These are phyloP conservation scores for Latrodectus geometricus DNA, from an alignment of 1,140 invertebrate species.

Conservation along the genomic window DNA sequence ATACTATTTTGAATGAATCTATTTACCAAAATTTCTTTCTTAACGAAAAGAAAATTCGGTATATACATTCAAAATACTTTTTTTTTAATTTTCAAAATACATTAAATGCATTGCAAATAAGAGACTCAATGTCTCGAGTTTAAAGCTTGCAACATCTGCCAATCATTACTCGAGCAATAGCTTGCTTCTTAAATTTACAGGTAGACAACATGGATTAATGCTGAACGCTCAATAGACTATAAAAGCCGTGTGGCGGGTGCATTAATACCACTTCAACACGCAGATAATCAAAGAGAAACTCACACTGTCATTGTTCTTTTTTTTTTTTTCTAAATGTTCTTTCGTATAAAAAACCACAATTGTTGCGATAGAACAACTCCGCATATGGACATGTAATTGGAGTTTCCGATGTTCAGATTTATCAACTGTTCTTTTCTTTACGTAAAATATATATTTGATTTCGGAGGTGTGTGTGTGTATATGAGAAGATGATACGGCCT, in stretches of 20 bases:
- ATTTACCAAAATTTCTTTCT: neutral
- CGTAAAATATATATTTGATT: slow-evolving; percentile 39
- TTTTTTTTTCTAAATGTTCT: neutral
- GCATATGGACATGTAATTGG: slow-evolving; percentile 8
- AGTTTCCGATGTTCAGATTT: slow-evolving; percentile 4
- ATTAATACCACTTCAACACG: slow-evolving; percentile 37
- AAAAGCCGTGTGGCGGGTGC: neutral
- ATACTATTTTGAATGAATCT: neutral
- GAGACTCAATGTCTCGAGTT: neutral
- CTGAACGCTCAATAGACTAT: neutral
- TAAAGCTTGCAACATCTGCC: slow-evolving; percentile 7
- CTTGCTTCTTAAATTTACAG: slow-evolving; percentile 10
- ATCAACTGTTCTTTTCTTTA: neutral
- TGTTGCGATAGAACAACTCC: neutral
- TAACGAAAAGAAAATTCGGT: no score
- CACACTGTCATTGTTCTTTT: neutral
- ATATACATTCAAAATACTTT: no score
- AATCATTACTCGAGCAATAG: slow-evolving; percentile 34
- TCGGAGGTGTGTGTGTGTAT: slow-evolving; percentile 6
- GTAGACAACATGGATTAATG: slow-evolving; percentile 39
- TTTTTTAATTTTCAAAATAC: no score
- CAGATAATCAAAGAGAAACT: slow-evolving; percentile 6
- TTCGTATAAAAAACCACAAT: slow-evolving; percentile 16
- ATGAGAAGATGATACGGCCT: slow-evolving; percentile 24
- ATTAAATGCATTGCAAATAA: no score